phyloP scores from a whole-genome alignment of 2,888 invertebrate species.

The Pollenia labialis region DNA sequence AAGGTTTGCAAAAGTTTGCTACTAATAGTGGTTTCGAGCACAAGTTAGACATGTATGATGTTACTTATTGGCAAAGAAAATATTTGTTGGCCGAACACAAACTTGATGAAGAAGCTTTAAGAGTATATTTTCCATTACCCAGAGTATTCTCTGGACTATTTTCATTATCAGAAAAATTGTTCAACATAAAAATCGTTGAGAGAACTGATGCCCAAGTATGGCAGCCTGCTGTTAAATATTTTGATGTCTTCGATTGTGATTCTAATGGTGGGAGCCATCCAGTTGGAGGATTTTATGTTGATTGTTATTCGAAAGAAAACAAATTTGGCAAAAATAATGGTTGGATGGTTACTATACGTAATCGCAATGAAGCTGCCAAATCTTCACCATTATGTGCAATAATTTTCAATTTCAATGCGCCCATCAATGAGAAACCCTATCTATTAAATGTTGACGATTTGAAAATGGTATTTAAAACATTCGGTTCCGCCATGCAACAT shows the following conservation, averaged over 20 bases:
- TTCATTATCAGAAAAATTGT: constrained; percentile 89
- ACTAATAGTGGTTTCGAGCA: constrained; percentile 88
- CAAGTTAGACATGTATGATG: constrained; percentile 91
- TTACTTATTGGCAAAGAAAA: constrained; percentile 94
- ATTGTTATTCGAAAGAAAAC: constrained; percentile 89
- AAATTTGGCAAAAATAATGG: constrained; percentile 88
- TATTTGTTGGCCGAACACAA: constrained; percentile 88
- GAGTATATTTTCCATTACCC: constrained; percentile 93
- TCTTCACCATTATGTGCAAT: constrained; percentile 91
- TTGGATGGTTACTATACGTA: constrained; percentile 92
- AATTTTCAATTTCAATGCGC: constrained; percentile 92
- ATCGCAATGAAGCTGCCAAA: constrained; percentile 87
- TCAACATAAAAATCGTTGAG: constrained; percentile 90
- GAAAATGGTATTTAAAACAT: constrained; percentile 90
- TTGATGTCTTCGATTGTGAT: constrained; percentile 89
- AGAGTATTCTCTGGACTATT: constrained; percentile 92
- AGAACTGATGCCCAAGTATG: constrained; percentile 88
- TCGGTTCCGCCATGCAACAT: constrained; percentile 95
- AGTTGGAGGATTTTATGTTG: constrained; percentile 93
- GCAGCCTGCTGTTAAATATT: constrained; percentile 94
- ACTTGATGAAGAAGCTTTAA: constrained; percentile 89
- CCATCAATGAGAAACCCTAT: constrained; percentile 87
- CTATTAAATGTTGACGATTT: constrained; percentile 91
- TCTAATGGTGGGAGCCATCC: constrained; percentile 83
- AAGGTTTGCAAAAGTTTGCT: constrained; percentile 89